Evolutionary conservation across 2,888 invertebrate species (phyloP).

Genomic region (Phalera bucephala): DNA sequence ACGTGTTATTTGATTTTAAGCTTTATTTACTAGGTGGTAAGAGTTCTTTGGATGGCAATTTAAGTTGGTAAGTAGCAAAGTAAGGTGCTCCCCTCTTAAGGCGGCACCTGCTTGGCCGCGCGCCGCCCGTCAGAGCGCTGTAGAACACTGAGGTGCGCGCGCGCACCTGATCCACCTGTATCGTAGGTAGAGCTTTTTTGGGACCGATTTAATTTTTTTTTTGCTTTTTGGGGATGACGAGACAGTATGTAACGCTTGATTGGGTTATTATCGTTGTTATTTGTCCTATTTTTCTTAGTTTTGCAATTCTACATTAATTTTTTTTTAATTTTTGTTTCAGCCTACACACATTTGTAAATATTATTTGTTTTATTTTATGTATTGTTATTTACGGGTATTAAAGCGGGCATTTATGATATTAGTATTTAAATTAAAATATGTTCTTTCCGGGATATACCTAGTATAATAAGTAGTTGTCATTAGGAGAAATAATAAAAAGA

Average conservation of each 20-base stretch:
- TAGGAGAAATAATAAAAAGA: no score
- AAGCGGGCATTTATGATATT: no score
- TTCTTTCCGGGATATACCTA: no score
- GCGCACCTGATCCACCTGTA: conserved; percentile 72
- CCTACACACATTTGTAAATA: background rate
- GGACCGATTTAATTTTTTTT: conserved; percentile 15
- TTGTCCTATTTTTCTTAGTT: no score
- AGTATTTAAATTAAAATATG: no score
- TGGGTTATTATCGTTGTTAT: no score
- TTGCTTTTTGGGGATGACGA: background rate
- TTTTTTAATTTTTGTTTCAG: conserved; percentile 2
- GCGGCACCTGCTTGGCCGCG: conserved; percentile 76
- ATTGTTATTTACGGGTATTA: background rate
- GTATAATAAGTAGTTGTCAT: no score
- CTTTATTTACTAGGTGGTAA: conserved; percentile 24
- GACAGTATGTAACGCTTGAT: conserved; percentile 3
- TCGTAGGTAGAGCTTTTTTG: conserved; percentile 32
- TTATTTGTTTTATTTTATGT: background rate
- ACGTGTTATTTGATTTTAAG: conserved; percentile 13
- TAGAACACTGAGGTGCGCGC: conserved; percentile 56
- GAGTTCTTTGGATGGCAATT: conserved; percentile 18
- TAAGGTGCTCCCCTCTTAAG: conserved; percentile 81
- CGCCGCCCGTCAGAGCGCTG: conserved; percentile 75
- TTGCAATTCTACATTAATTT: no score
- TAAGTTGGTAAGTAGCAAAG: conserved; percentile 72